Percentiles rank a stretch among this genome's conserved stretches.
Conservation (phyloP, 2,113 vertebrate species). For the Megaceryle maxima region DNA sequence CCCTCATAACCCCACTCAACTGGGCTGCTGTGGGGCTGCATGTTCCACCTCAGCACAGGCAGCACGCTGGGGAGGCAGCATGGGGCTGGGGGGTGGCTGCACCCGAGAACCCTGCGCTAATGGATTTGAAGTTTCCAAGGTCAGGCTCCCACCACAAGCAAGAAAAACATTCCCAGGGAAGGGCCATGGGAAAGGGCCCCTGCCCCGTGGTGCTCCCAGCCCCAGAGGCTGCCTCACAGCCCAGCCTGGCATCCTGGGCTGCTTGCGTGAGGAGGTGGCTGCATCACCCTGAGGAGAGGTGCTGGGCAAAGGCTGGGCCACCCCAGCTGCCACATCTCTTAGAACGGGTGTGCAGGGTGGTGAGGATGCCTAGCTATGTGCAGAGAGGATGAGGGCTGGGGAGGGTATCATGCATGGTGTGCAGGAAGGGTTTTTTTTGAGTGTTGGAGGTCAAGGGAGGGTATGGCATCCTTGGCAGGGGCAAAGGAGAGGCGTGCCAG, state of each 20-base stretch:
- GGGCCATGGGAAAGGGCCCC: conserved; percentile 43
- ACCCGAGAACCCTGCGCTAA: background rate
- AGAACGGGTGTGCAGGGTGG: accelerated
- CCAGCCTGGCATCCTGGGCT: conserved; percentile 31
- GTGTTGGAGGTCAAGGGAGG: accelerated
- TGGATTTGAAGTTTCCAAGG: conserved; percentile 21
- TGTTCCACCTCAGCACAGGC: background rate
- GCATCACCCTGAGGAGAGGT: background rate
- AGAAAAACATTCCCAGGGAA: conserved; percentile 56
- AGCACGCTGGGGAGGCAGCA: background rate
- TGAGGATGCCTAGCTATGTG: background rate
- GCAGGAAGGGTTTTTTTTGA: background rate
- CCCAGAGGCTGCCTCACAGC: background rate
- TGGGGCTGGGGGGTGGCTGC: background rate
- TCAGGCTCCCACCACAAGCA: conserved; percentile 29
- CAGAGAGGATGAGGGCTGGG: background rate
- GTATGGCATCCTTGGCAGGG: background rate
- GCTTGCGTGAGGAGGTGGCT: background rate
- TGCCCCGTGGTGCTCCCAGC: background rate
- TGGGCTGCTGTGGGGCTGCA: accelerated
- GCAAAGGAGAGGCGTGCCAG: background rate
- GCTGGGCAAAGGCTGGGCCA: background rate
- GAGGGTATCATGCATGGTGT: background rate
- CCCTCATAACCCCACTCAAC: background rate
- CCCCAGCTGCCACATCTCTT: background rate